Evolutionary conservation across 1,140 invertebrate genomes (phyloP), one percentile per base, ranked within the genome.

Genomic region (Brachionus angularis): DNA sequence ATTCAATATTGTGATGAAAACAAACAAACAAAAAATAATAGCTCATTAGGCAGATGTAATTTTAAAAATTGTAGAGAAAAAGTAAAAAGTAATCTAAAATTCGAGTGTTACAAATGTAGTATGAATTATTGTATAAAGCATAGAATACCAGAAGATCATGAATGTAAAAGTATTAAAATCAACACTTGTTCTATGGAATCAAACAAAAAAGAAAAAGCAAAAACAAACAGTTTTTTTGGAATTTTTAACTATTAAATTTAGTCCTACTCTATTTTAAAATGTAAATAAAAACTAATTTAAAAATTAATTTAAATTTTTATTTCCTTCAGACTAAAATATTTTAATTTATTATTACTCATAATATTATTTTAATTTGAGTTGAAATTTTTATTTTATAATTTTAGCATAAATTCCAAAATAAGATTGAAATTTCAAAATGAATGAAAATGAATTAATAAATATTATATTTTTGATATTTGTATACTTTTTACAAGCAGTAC

Each of bases 401-500:
- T n/a, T n/a, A n/a, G n/a, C n/a, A n/a, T n/a, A n/a, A n/a, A n/a
- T n/a, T n/a, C n/a, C n/a, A n/a, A n/a, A n/a, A n/a, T n/a, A n/a
- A n/a, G n/a, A n/a, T n/a, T n/a, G n/a, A n/a, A n/a, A n/a, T n/a
- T n/a, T n/a, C n/a, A n/a, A n/a, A n/a, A n/a, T n/a, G n/a, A n/a
- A n/a, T n/a, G n/a, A n/a, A n/a, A n/a, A n/a, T n/a, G n/a, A n/a
- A n/a, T n/a, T n/a, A n/a, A n/a, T n/a, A n/a, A n/a, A n/a, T n/a
- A n/a, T n/a, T n/a, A n/a, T n/a, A n/a, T 44, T 36, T 2, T 83
- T 98, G 46, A 85, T 95, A 72, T 91, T 95, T 78, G 83, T 98
- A 0, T 98, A 98, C 78, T 84, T 94, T 33, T 83, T 98, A 4
- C 93, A 99, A 86, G 96, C 79, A 8, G 79, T 98, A 79, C 96